Evolutionary conservation across 1,140 invertebrate species (phyloP), one percentile per base, ranked within the genome.

Genomic region (Branchinecta lindahli): DNA sequence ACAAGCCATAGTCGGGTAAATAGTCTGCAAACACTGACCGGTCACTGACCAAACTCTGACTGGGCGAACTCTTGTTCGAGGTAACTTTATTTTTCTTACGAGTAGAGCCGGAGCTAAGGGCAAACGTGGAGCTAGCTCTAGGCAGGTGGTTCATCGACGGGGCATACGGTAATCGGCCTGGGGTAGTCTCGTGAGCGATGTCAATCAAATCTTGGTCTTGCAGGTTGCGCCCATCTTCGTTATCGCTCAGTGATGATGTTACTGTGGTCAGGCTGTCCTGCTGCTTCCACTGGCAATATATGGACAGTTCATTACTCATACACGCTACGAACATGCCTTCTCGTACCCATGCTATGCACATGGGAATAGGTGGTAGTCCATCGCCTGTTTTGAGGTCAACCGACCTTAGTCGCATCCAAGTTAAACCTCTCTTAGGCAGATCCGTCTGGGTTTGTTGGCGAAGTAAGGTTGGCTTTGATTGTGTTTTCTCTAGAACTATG

Each of bases 261-360:
- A 44, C 68, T 45, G 15, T 65, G n/a, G 66, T 66, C 12, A 46
- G 15, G 15, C 67, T 66, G 44, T 66, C 66, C 45, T 70, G 61
- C 70, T 67, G n/a, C 75, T 91, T 91, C 96, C 96, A 99, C 78
- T 99, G 96, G 0, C 94, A 96, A 77, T 98, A 99, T 0, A 98
- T 94, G 75, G 98, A 94, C 93, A 99, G 98, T 79, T 99, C 96
- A 45, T 94, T 98, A 77, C 98, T 94, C 94, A 99, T 98, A 33
- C 95, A 96, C 7, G 98, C 94, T 0, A 99, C 92, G 6, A 99
- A 81, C 72, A 99, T 94, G 6, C 96, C 96, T 76, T 97, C 94
- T 45, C 96, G 84, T 0, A 98, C 95, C 96, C 96, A 99, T 0
- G 92, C 96, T 72, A 98, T 91, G 77, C 97, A 93, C 89, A 98